Evolutionary conservation across 1,140 invertebrate genomes (phyloP).

Genomic region (Cyclargus thomasi): DNA sequence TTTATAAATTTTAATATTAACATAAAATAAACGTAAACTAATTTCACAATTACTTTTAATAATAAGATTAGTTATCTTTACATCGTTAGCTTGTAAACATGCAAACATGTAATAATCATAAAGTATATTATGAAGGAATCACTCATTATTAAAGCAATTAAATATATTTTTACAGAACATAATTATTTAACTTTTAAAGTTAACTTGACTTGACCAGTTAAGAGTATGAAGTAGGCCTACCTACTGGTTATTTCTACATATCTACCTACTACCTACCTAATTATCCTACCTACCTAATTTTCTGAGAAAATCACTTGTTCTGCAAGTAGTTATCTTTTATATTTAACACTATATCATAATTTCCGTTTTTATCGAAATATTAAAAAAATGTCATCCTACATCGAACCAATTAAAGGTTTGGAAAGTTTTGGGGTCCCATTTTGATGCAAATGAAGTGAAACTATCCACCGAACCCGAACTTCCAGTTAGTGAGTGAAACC

Average conservation of each 20-base stretch:
- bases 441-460: slow-evolving; percentile 14
- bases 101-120: background rate
- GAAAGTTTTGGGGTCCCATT: background rate
- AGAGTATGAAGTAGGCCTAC: background rate
- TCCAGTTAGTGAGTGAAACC: background rate
- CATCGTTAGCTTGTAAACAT: background rate
- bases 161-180: background rate
- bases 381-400: background rate
- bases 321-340: too few relatives aligned
- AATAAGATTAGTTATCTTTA: background rate
- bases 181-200: background rate
- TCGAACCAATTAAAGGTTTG: background rate
- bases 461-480: background rate
- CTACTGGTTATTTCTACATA: too few relatives aligned
- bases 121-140: background rate
- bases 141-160: background rate
- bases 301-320: too few relatives aligned
- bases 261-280: too few relatives aligned
- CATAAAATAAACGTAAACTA: background rate
- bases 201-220: background rate
- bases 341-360: background rate
- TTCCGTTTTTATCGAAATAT: background rate
- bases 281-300: too few relatives aligned
- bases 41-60: slow-evolving; percentile 1
- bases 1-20: background rate